Conservation (phyloP, 2,888 invertebrate genomes). For the Scaptomyza polygonia region DNA sequence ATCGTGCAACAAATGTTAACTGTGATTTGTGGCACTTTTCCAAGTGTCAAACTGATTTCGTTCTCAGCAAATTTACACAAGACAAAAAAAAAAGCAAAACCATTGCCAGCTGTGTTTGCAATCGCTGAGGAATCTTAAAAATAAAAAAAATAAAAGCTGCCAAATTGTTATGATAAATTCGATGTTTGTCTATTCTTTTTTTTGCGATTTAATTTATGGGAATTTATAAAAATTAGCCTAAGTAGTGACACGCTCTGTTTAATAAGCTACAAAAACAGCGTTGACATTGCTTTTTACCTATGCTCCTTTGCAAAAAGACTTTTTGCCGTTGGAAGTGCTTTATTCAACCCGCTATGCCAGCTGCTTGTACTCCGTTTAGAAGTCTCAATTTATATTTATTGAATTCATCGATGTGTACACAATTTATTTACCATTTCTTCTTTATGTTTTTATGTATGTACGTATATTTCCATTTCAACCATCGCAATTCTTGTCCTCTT, state of each 20-base stretch:
- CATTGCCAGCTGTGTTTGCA: conserved; percentile 39
- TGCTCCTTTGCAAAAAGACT: conserved; percentile 9
- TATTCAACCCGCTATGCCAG: conserved; percentile 24
- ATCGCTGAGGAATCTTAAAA: neutral
- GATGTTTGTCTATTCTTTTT: conserved; percentile 4
- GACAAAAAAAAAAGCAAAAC: neutral
- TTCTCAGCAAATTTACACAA: conserved; percentile 51
- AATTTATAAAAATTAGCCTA: conserved; percentile 26
- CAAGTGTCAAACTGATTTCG: conserved; percentile 64
- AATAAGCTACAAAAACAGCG: conserved; percentile 3
- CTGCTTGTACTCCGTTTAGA: conserved; percentile 45
- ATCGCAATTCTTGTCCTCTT: neutral
- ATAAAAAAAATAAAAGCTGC: conserved; percentile 14
- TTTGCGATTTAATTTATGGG: conserved; percentile 9
- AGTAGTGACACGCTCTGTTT: conserved; percentile 24
- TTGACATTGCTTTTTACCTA: conserved; percentile 27
- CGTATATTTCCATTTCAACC: conserved; percentile 17
- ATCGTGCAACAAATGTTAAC: conserved; percentile 64
- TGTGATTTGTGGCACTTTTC: conserved; percentile 66
- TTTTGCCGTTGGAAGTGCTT: conserved; percentile 12
- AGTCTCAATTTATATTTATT: conserved; percentile 72
- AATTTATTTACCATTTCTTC: conserved; percentile 62
- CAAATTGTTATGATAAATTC: conserved; percentile 19
- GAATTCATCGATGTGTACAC: conserved; percentile 57
- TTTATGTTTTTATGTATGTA: neutral